phyloP scores from a whole-genome alignment of 2,113 vertebrate genomes.

The Ramphastos sulfuratus region DNA sequence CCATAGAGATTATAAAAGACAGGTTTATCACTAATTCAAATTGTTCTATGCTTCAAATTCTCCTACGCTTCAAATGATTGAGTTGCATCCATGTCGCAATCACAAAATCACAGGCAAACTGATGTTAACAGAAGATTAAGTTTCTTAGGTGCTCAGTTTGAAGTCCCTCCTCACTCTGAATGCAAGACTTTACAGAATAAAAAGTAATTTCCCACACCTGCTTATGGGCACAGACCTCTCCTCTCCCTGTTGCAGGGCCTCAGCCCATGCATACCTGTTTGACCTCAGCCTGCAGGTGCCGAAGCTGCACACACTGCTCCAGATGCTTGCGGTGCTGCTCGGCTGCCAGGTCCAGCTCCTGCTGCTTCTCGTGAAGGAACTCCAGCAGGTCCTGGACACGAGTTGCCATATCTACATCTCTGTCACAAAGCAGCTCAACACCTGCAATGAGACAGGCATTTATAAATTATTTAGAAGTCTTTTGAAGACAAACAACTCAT shows the following conservation, averaged over 20 bases:
- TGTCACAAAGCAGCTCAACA: slow-evolving; percentile 94
- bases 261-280: slow-evolving; percentile 84
- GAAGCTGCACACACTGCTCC: slow-evolving; percentile 97
- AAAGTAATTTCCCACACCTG: fast-evolving
- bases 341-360: slow-evolving; percentile 90
- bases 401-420: slow-evolving; percentile 96
- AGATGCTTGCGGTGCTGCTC: slow-evolving; percentile 96
- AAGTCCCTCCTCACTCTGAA: fast-evolving
- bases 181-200: fast-evolving
- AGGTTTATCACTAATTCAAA: not conserved
- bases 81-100: not conserved
- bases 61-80: not conserved
- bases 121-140: not conserved
- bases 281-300: slow-evolving; percentile 97
- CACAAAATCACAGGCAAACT: fast-evolving
- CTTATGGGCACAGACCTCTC: not conserved
- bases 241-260: too few relatives aligned
- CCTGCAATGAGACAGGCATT: slow-evolving; percentile 63
- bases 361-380: slow-evolving; percentile 98
- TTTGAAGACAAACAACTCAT: fast-evolving
- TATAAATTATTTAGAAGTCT: not conserved
- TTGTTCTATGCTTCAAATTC: not conserved
- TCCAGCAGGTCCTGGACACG: slow-evolving; percentile 96
- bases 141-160: not conserved
- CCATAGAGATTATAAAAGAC: not conserved